Evolutionary conservation across 2,888 invertebrate species (phyloP), one percentile per base, ranked within the genome.

Genomic region (Dichetophora obliterata): DNA sequence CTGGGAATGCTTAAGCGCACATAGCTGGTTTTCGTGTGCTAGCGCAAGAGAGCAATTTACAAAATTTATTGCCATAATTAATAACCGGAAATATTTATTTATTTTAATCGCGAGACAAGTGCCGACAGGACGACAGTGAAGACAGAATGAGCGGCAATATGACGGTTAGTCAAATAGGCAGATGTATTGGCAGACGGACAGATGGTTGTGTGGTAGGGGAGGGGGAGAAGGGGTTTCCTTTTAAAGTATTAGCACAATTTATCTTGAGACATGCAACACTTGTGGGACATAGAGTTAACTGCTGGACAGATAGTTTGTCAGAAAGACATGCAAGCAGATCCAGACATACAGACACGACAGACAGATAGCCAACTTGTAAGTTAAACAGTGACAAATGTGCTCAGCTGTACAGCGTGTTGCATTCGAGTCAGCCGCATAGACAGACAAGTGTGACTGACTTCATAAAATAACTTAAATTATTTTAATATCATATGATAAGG

Each of bases 61-160:
- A 71, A 71, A 76, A 76, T 76, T 70, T 70, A 76, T 76, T 63
- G n/a, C 71, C 71, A 71, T 71, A 70, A 76, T 76, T 76, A 76
- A 75, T 75, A 75, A 75, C 57, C 68, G 75, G 75, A 75, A 75
- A 75, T 75, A 43, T 19, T 75, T 69, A 75, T 75, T 75, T 75
- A 75, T 75, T 75, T 66, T 68, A 68, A 68, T 68, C 43, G 22
- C 52, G 59, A 16, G 34, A 65, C 63, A 65, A 65, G 59, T 59
- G 59, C 59, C 24, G 59, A 59, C 34, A 76, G 43, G 52, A 54
- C 54, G 50, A 19, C 69, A 48, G 75, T 61, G 27, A 54, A 48
- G 22, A 37, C 27, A 50, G 24, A 59, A 19, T 19, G 22, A 50
- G n/a, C 48, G 59, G 34, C n/a, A 5, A 37, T 8, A 31, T n/a